Conservation (phyloP, 2,888 invertebrate species). For the Pantelozetes paolii region DNA sequence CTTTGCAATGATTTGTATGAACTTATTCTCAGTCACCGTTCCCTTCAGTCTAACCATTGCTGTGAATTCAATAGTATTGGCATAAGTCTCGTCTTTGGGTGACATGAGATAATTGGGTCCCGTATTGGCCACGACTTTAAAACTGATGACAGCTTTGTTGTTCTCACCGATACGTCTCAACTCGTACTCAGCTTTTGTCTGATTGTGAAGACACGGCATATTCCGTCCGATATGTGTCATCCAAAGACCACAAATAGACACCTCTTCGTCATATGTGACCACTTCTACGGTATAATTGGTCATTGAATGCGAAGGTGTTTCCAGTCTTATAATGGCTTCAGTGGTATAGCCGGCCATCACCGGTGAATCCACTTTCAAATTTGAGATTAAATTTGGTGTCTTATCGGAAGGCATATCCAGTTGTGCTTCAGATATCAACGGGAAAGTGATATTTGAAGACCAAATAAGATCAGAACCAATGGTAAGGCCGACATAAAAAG, state of each 20-base stretch:
- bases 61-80: constrained; percentile 42
- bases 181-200: constrained; percentile 45
- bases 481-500: constrained; percentile 44
- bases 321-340: constrained; percentile 44
- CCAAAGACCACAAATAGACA: constrained; percentile 47
- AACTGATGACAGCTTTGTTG: constrained; percentile 43
- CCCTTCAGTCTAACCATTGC: constrained; percentile 41
- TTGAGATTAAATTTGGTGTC: not conserved
- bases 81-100: constrained; percentile 25
- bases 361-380: constrained; percentile 9
- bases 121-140: constrained; percentile 46
- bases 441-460: constrained; percentile 45
- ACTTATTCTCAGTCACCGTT: constrained; percentile 37
- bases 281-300: constrained; percentile 45
- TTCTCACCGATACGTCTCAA: constrained; percentile 45
- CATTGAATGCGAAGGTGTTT: constrained; percentile 46
- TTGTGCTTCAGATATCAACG: constrained; percentile 42
- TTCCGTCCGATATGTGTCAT: constrained; percentile 46
- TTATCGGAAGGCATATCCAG: constrained; percentile 40
- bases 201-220: constrained; percentile 45
- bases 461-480: constrained; percentile 44
- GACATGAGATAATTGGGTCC: constrained; percentile 41
- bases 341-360: constrained; percentile 45
- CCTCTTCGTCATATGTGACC: constrained; percentile 42
- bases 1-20: constrained; percentile 31